These are phyloP conservation scores for Campylomormyrus tamandua DNA, from an alignment of 2,113 vertebrate species.

Conservation along the genomic window DNA sequence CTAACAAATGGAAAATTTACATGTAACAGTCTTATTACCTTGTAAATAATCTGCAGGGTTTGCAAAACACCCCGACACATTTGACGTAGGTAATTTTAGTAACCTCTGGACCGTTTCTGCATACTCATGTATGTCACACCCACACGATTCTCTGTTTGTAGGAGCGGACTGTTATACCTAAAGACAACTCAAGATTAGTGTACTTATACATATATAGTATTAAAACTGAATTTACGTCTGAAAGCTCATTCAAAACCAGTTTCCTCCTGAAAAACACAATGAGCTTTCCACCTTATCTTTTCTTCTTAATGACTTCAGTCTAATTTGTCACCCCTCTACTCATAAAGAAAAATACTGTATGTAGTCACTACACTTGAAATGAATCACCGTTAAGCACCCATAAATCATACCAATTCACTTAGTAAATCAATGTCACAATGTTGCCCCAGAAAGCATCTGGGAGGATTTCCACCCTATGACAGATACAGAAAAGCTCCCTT, in stretches of 20 bases:
- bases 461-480: neutral
- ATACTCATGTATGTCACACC: neutral
- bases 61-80: neutral
- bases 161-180: neutral
- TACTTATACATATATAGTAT: neutral
- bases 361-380: neutral
- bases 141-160: neutral
- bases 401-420: neutral
- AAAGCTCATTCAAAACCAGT: neutral
- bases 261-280: neutral
- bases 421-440: neutral
- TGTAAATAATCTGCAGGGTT: neutral
- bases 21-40: neutral
- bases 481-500: neutral
- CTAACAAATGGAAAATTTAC: neutral
- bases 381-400: neutral
- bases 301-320: neutral
- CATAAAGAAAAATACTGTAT: neutral
- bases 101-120: neutral
- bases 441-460: neutral
- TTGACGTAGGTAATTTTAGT: neutral
- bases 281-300: neutral
- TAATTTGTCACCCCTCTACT: neutral
- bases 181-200: neutral
- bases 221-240: neutral